A percentile compares a stretch with the other conserved stretches of the same genome.
Conservation (phyloP, 2,113 vertebrate species). For the Stigmatopora argus region DNA sequence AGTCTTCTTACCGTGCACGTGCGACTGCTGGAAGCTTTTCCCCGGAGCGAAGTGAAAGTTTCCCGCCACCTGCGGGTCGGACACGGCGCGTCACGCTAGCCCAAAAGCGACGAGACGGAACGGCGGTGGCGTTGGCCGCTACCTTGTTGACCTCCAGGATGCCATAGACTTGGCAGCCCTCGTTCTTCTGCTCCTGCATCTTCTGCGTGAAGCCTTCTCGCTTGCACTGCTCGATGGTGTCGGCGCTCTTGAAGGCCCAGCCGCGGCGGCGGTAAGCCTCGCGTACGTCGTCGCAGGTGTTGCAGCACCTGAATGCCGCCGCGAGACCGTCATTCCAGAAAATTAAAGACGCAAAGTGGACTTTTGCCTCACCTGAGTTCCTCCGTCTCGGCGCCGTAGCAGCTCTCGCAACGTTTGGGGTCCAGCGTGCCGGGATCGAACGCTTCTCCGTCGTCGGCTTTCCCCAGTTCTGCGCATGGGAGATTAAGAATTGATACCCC, state of each 20-base stretch:
- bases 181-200: slow-evolving; percentile 99
- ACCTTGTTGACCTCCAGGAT: slow-evolving; percentile 98
- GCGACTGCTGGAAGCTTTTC: slow-evolving; percentile 98
- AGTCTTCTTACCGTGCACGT: slow-evolving; percentile 85
- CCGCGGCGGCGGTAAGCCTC: slow-evolving; percentile 91
- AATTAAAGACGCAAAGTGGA: too few species aligned
- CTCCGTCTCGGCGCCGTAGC: slow-evolving; percentile 92
- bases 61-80: slow-evolving; percentile 82
- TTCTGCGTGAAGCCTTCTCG: slow-evolving; percentile 96
- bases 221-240: slow-evolving; percentile 94
- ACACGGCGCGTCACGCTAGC: slow-evolving; percentile 15
- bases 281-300: slow-evolving; percentile 93
- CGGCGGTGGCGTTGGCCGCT: not conserved
- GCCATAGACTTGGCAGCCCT: slow-evolving; percentile 94
- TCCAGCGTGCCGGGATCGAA: slow-evolving; percentile 87
- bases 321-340: too few species aligned
- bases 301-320: slow-evolving; percentile 80
- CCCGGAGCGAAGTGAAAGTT: slow-evolving; percentile 99
- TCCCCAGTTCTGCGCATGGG: slow-evolving; percentile 77
- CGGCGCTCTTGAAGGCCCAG: slow-evolving; percentile 96
- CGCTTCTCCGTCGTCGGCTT: slow-evolving; percentile 78
- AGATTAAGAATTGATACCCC: too few species aligned
- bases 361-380: slow-evolving; percentile 81
- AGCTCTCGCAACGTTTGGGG: slow-evolving; percentile 92
- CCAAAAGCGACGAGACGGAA: not conserved